Base-by-base conservation (phyloP, 2,113 vertebrate species). In the Oncorhynchus keta region DNA sequence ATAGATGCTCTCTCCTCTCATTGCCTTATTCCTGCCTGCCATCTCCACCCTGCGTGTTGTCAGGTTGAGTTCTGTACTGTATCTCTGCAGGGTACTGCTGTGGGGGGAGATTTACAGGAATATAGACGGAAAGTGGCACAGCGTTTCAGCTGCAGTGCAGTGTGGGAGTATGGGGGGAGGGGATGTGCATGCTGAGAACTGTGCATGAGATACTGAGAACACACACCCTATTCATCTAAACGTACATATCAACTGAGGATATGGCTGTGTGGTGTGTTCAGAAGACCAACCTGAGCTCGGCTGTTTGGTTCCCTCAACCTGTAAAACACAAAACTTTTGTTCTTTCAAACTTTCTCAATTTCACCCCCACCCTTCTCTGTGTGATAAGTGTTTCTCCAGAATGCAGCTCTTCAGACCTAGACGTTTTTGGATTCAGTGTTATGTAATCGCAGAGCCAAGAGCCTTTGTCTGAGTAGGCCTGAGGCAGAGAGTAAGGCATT, bases 161-260 rank as follows among this genome's bases (percentile, higher is more conserved):
- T 81, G 89, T 88, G 84, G 87, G 83, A 82, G 88, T 77, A 73
- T 26, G 48, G 74, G 70, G 68, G 51, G 67, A 81, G 81, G 28
- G 74, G 16, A 45, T 62, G 67, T 79, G 55, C 67, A 61, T 4
- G 51, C 39, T 45, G 74, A 75, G 70, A 30, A 57, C 51, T 26
- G 48, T 51, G 14, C 24, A 59, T 18, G 2, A 59, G 39, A 68
- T 69, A 68, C 49, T 28, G 51, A 68, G 39, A 45, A 45, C 9
- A 45, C 39, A 45, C 39, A 45, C 39, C 39, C 9, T 45, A 22
- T 74, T 62, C 51, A 35, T 48, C 48, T 39, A 71, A 45, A 13
- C 30, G 45, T 24, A 28, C 11, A 18, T 66, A 5, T 66, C 22
- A 12, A 13, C 64, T 28, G 22, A 14, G 3, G 64, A 66, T 28